These are phyloP conservation scores for Muscicapa comitata DNA, from an alignment of 2,797 vertebrate species.

Conservation along the genomic window DNA sequence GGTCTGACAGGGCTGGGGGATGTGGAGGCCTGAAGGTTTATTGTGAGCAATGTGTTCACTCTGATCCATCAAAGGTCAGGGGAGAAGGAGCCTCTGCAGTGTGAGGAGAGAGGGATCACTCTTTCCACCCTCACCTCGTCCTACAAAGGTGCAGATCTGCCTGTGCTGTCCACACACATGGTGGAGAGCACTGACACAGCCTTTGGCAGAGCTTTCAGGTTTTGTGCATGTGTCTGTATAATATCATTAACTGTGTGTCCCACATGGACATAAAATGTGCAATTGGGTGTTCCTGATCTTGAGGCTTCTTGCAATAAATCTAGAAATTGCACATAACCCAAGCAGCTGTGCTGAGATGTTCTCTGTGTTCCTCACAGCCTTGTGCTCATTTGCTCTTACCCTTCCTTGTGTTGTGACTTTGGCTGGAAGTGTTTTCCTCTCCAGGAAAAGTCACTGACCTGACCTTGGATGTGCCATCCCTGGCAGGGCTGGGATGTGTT, in stretches of 20 bases:
- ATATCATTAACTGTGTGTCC: neutral
- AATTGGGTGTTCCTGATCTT: neutral
- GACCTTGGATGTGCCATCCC: neutral
- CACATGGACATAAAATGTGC: neutral
- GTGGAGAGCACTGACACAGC: neutral
- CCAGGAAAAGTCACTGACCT: neutral
- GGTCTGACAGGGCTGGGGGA: neutral
- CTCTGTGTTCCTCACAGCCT: neutral
- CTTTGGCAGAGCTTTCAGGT: neutral
- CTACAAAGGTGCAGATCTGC: neutral
- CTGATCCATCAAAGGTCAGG: neutral
- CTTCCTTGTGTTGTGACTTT: neutral
- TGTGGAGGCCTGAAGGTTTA: neutral
- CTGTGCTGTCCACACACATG: accelerated
- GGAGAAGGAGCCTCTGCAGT: neutral
- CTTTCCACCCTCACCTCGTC: neutral
- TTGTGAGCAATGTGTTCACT: neutral
- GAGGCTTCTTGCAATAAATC: neutral
- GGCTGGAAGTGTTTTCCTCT: neutral
- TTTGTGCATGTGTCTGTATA: neutral
- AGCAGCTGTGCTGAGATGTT: neutral
- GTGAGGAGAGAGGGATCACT: neutral
- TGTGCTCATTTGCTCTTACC: neutral
- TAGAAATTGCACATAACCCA: neutral
- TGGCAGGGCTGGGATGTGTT: neutral